These are phyloP conservation scores for Anhinga rufa DNA, from an alignment of 2,113 vertebrate species.

Conservation along the genomic window DNA sequence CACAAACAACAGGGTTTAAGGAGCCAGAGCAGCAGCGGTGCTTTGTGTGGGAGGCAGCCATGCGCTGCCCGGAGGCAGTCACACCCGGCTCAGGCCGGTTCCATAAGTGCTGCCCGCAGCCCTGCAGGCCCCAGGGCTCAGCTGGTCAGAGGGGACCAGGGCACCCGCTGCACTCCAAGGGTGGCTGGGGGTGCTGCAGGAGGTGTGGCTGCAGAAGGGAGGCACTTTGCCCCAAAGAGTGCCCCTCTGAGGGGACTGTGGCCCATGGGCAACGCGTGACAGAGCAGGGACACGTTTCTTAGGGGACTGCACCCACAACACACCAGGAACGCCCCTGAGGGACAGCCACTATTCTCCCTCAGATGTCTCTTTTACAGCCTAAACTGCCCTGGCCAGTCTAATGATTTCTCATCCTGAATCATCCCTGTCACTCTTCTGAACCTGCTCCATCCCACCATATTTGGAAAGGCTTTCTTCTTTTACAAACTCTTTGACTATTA, in stretches of 20 bases:
- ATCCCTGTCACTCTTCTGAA: background rate
- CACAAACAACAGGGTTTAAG: background rate
- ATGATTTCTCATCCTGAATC: background rate
- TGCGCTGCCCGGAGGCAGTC: too few relatives aligned
- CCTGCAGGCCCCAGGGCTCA: too few relatives aligned
- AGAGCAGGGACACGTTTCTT: fast-evolving
- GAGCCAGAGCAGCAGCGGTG: fast-evolving
- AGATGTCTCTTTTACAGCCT: background rate
- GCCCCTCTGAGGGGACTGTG: background rate
- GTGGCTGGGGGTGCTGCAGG: background rate
- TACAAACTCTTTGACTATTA: background rate
- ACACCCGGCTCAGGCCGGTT: fast-evolving
- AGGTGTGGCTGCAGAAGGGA: background rate
- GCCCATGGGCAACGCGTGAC: background rate
- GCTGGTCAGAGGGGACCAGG: fast-evolving
- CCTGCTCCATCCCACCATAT: background rate
- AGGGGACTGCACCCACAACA: too few relatives aligned
- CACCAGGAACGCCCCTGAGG: too few relatives aligned
- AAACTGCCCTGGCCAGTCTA: background rate
- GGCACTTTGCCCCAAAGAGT: fast-evolving
- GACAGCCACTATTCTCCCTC: background rate
- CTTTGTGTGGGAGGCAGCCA: fast-evolving
- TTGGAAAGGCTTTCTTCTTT: background rate
- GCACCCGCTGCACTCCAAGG: fast-evolving
- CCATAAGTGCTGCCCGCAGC: fast-evolving